Evolutionary conservation across 2,797 vertebrate species (phyloP).

Genomic region (Decapterus maruadsi): DNA sequence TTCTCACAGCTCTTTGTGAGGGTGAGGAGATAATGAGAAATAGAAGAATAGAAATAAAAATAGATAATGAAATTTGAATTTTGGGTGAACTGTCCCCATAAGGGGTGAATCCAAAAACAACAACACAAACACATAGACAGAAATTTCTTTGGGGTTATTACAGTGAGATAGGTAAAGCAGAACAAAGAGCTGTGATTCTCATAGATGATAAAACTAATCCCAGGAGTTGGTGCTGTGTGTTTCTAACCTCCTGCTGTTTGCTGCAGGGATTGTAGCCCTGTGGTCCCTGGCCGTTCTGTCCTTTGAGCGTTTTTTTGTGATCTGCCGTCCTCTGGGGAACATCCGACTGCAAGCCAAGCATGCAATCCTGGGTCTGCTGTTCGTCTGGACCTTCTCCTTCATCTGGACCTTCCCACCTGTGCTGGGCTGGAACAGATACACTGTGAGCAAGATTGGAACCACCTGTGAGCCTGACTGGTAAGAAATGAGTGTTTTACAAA

Average conservation of each 20-base stretch:
- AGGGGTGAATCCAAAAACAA: constrained; percentile 4
- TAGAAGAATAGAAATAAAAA: too few species aligned
- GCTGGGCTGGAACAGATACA: constrained; percentile 94
- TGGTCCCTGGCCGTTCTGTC: constrained; percentile 94
- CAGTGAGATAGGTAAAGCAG: constrained; percentile 1
- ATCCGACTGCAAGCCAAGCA: constrained; percentile 84
- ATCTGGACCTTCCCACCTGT: constrained; percentile 92
- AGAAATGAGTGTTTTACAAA: constrained; percentile 59
- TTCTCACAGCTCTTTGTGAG: too few species aligned
- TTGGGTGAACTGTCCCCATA: too few species aligned
- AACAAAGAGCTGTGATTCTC: neutral
- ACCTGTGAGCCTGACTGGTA: constrained; percentile 96
- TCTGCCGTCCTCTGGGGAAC: constrained; percentile 89
- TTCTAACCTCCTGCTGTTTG: constrained; percentile 37
- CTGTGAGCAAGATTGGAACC: constrained; percentile 93
- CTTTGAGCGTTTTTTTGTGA: constrained; percentile 90
- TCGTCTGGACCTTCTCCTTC: constrained; percentile 93
- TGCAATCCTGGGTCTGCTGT: constrained; percentile 87
- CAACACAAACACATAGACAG: neutral
- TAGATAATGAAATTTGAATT: too few species aligned
- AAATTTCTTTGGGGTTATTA: neutral
- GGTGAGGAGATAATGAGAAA: too few species aligned
- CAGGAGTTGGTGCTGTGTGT: neutral
- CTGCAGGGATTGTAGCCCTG: constrained; percentile 90
- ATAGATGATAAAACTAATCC: neutral